phyloP scores from a whole-genome alignment of 2,113 vertebrate species.

The Phocoena sinus region DNA sequence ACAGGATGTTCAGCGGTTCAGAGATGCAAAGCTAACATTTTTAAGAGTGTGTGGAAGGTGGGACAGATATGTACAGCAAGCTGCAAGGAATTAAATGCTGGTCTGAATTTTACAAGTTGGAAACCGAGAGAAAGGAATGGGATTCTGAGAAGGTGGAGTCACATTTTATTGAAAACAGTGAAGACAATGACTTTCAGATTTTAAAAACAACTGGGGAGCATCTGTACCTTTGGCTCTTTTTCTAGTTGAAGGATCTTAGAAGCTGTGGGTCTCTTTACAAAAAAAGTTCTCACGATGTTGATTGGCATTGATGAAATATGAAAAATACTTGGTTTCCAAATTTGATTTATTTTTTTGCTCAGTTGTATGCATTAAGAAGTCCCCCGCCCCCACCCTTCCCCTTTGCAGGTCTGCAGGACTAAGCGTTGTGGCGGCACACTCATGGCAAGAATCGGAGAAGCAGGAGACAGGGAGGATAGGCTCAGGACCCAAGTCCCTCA shows the following conservation, averaged over 20 bases:
- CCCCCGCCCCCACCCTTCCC: background rate
- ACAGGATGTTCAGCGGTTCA: background rate
- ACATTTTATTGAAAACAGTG: background rate
- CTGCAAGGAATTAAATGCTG: slow-evolving; percentile 1
- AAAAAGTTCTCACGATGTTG: background rate
- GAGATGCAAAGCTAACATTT: slow-evolving; percentile 33
- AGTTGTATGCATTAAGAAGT: background rate
- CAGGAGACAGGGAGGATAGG: background rate
- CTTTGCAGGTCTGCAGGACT: background rate
- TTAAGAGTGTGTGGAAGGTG: slow-evolving; percentile 2
- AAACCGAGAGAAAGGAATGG: background rate
- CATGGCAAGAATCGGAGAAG: background rate
- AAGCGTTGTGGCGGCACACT: background rate
- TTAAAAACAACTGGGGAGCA: background rate
- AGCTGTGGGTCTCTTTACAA: background rate
- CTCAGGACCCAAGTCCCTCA: background rate
- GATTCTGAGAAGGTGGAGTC: background rate
- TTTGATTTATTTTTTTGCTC: background rate
- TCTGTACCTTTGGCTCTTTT: background rate
- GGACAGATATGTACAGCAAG: background rate
- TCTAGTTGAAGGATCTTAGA: background rate
- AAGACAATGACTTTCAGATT: background rate
- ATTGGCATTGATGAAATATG: background rate
- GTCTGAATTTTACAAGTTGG: background rate
- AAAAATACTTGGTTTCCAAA: background rate